Base-by-base conservation (phyloP, 1,140 invertebrate genomes). In the Brachionus manjavacas region DNA sequence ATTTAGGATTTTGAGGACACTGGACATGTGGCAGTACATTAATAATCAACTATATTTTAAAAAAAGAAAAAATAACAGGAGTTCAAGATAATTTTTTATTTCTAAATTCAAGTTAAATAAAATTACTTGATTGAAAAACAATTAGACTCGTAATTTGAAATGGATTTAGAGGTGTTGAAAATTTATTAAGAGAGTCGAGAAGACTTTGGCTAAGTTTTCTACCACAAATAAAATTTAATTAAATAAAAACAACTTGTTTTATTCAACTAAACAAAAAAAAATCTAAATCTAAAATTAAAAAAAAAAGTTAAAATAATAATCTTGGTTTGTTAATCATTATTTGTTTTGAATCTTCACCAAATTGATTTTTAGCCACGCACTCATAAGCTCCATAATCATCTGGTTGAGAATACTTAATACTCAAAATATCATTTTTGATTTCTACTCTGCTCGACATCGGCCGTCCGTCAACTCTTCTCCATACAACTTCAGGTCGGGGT, bases 191-290 rank as follows among this genome's bases (percentile, higher is more conserved):
- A n/a, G n/a, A n/a, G n/a, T n/a, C n/a, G n/a, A n/a, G n/a, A n/a
- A n/a, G n/a, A n/a, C n/a, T 2, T 76, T 76, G 72, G 72, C 72
- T 46, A 49, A 76, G 72, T 31, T 49, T 76, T 49, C 72, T 23
- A 9, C 28, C 52, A 28, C 8, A 25, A 28, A 76, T 76, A 49
- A 76, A 76, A 35, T 76, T 52, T 28, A 9, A 49, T 23, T 76
- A 28, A 76, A 76, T 20, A 14, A 46, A 46, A 46, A 46, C 7
- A 46, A 70, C 12, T 70, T n/a, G n/a, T n/a, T 70, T 39, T 70
- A 70, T 35, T 35, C 11, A n/a, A 16, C 25, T 70, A 31, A 35
- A 35, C 39, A 31, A 31, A 70, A 68, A n/a, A 35, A 35, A 46
- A 46, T 46, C 25, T 68, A 70, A 70, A 70, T 35, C 25, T 31